Evolutionary conservation across 2,888 invertebrate genomes (phyloP).

Genomic region (Nyleta sp.): DNA sequence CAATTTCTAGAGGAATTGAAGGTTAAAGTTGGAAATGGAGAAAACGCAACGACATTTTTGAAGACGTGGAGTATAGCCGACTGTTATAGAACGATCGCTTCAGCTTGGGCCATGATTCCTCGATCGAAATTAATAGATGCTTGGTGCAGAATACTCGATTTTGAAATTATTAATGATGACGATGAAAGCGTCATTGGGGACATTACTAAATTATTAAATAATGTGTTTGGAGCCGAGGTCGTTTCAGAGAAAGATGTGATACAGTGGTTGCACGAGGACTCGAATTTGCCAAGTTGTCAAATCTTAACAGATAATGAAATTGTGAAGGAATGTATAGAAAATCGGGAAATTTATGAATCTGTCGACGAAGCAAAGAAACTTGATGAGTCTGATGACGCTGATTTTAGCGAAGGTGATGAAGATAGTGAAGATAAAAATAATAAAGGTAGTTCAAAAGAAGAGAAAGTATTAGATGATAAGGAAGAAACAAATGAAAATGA

Average conservation of each 20-base stretch:
- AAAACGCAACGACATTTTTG: not conserved
- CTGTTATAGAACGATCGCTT: constrained; percentile 5
- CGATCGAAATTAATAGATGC: not conserved
- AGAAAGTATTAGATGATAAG: no score
- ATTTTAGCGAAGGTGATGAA: not conserved
- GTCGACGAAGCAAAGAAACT: not conserved
- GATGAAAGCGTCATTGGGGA: not conserved
- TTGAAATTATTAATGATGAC: not conserved
- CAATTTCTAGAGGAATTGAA: constrained; percentile 3
- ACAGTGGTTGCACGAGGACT: constrained; percentile 15
- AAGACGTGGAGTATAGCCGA: constrained; percentile 7
- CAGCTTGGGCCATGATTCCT: not conserved
- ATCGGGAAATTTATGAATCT: not conserved
- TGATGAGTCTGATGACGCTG: not conserved
- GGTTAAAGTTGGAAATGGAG: not conserved
- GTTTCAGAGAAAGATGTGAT: not conserved
- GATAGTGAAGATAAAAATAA: not conserved
- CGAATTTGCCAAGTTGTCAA: constrained; percentile 17
- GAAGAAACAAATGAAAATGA: not conserved
- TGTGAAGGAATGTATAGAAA: not conserved
- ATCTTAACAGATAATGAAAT: constrained; percentile 28
- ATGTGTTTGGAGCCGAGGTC: not conserved
- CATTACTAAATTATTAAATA: not conserved
- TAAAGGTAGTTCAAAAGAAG: no score
- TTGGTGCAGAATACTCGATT: constrained; percentile 28